Percentiles rank a stretch among this genome's conserved stretches.
Conservation (phyloP, 2,113 vertebrate species). For the Alligator mississippiensis region DNA sequence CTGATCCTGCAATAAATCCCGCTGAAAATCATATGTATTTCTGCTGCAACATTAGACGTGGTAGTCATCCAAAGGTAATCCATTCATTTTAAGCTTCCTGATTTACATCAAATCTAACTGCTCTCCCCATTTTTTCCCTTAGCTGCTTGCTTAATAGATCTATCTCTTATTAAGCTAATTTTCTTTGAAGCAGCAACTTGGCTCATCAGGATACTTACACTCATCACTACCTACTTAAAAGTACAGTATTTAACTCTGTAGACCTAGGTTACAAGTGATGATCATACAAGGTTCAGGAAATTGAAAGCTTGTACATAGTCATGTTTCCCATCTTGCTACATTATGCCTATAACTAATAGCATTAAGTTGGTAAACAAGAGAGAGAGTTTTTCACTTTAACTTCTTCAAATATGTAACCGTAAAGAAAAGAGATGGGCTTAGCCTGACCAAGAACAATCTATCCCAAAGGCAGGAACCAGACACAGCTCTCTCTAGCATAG, state of each 20-base stretch:
- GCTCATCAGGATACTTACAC: no score
- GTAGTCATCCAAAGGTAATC: neutral
- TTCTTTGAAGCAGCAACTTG: neutral
- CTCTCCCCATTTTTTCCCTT: neutral
- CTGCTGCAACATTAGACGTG: neutral
- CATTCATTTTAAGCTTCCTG: neutral
- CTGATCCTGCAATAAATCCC: neutral
- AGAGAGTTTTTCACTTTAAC: neutral
- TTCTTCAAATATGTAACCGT: neutral
- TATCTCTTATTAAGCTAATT: neutral
- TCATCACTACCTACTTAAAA: neutral
- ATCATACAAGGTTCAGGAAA: neutral
- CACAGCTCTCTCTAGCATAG: neutral
- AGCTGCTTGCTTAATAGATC: neutral
- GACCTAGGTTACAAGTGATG: neutral
- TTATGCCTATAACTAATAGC: neutral
- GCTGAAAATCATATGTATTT: neutral
- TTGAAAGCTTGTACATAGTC: neutral
- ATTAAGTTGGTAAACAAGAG: neutral
- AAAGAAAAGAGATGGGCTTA: neutral
- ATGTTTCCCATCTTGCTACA: neutral
- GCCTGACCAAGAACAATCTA: neutral
- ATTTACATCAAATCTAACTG: neutral
- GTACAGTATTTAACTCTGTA: neutral
- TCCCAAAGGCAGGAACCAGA: neutral